Conservation (phyloP, 2,888 invertebrate genomes). For the Helobdella robusta region DNA sequence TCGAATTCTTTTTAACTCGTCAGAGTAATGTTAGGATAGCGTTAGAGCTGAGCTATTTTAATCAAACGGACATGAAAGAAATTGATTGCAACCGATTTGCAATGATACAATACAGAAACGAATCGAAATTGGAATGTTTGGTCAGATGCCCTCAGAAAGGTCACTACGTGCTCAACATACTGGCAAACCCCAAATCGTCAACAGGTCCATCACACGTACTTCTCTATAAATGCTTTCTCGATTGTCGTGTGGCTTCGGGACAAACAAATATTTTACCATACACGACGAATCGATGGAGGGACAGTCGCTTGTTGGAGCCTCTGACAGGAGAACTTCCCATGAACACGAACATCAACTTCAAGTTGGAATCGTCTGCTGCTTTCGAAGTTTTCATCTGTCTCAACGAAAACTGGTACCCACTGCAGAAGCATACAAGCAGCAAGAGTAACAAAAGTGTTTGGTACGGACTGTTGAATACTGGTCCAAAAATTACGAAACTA, state of each 20-base stretch:
- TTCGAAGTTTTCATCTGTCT: conserved; percentile 31
- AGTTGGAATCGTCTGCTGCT: conserved; percentile 31
- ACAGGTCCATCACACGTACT: background rate
- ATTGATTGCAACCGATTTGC: conserved; percentile 15
- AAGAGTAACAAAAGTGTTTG: conserved; percentile 21
- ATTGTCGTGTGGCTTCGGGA: conserved; percentile 26
- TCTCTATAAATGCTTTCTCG: conserved; percentile 30
- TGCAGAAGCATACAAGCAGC: no score
- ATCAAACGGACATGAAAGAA: background rate
- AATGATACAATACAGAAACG: conserved; percentile 24
- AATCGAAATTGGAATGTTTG: conserved; percentile 25
- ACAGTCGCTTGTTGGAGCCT: conserved; percentile 34
- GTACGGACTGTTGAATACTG: conserved; percentile 30
- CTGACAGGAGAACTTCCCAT: conserved; percentile 31
- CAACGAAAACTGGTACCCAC: conserved; percentile 13
- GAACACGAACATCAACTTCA: conserved; percentile 30
- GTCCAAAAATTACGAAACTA: conserved; percentile 29
- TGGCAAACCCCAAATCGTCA: conserved; percentile 23
- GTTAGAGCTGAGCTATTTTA: background rate
- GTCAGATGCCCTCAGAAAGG: conserved; percentile 31
- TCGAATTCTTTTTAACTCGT: conserved; percentile 16
- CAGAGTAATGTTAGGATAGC: conserved; percentile 22
- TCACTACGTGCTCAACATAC: conserved; percentile 31
- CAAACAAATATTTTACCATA: conserved; percentile 29
- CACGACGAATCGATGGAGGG: conserved; percentile 32